Evolutionary conservation across 2,113 vertebrate genomes (phyloP), one percentile per base, ranked within the genome.

Genomic region (Lasiurus borealis): DNA sequence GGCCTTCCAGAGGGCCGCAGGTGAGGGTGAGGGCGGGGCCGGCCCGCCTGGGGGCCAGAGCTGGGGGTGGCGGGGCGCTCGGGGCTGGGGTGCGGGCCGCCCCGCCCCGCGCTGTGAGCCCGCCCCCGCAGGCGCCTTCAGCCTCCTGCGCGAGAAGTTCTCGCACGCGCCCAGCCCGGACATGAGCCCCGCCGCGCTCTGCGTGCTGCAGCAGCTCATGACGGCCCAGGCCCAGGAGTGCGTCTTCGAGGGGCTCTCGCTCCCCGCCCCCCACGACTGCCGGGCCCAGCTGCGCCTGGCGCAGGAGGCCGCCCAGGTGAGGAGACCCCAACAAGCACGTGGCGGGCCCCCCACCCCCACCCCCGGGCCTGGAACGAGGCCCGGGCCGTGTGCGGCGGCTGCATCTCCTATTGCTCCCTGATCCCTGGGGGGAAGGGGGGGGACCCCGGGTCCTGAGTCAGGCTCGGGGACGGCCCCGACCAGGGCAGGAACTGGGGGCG

Each of bases 221-320:
- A 86, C 98, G 0, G 99, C 99, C 0, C 99, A 99, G 98, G 99
- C 99, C 92, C 99, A 99, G 98, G 99, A 99, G 96, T 99, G 99
- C 1, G 97, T 99, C 96, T 99, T 99, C 27, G 99, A 99, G 96
- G 98, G 98, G 27, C 97, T 98, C 89, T 96, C 98, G 0, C 97
- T 99, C 48, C 95, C 98, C 0, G 66, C 27, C 27, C 97, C 98
- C 68, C 91, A 95, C 0, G 71, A 97, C 92, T 98, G 99, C 95
- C 95, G 97, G 1, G 88, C 98, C 6, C 98, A 98, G 8, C 98
- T 99, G 72, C 98, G 96, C 59, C 98, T 99, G 4, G 99, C 99
- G 2, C 99, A 99, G 91, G 99, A 99, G 90, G 99, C 99, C 0
- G 98, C 99, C 5, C 98, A 98, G 98, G 99, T 99, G 96, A 98